These are phyloP conservation scores for Tyrophagus putrescentiae DNA, from an alignment of 1,140 invertebrate species.

Conservation along the genomic window DNA sequence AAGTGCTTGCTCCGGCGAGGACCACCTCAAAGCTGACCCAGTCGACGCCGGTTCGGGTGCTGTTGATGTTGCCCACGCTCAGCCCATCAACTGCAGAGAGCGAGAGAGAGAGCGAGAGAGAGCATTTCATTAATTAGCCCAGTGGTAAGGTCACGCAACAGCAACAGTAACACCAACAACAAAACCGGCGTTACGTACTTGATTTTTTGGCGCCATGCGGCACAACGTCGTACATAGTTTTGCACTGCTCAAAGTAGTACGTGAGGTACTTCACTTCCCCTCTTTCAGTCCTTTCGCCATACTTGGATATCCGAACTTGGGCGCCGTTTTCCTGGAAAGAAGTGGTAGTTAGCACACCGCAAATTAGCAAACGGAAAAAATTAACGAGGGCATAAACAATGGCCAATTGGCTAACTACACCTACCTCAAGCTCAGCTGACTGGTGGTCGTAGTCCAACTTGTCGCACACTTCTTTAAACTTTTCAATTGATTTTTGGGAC, in stretches of 20 bases:
- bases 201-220: slow-evolving; percentile 34
- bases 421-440: not conserved
- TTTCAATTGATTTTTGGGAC: not conserved
- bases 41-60: slow-evolving; percentile 32
- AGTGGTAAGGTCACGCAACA: too few species aligned
- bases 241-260: slow-evolving; percentile 33
- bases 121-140: too few species aligned
- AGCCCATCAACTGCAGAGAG: slow-evolving; percentile 59
- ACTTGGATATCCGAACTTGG: not conserved
- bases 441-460: slow-evolving; percentile 9
- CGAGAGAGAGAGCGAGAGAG: not conserved
- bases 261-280: slow-evolving; percentile 46
- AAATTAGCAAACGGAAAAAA: too few species aligned
- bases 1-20: slow-evolving; percentile 75
- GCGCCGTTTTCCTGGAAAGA: not conserved
- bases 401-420: not conserved
- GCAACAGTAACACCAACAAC: slow-evolving; percentile 27
- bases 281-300: not conserved
- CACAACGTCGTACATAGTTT: slow-evolving; percentile 37
- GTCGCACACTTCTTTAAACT: not conserved
- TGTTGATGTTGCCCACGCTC: slow-evolving; percentile 29
- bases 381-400: not conserved
- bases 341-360: too few species aligned
- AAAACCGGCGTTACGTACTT: slow-evolving; percentile 31
- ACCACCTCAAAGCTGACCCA: slow-evolving; percentile 78